Conservation (phyloP, 2,113 vertebrate genomes). For the Phaetusa simplex region DNA sequence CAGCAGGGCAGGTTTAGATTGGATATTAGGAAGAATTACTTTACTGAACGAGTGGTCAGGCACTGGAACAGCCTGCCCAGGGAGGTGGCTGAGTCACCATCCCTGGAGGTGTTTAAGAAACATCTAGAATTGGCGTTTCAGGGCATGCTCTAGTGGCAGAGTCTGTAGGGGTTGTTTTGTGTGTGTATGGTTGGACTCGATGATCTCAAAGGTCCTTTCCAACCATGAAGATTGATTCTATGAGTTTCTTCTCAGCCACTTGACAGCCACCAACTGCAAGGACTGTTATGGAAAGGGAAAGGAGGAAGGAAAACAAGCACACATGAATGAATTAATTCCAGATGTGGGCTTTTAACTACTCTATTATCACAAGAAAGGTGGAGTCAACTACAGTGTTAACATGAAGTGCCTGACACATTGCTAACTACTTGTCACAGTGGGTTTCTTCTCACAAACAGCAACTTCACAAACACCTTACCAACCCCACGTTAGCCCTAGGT, state of each 20-base stretch:
- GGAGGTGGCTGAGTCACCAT: too few relatives aligned
- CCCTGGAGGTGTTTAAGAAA: too few relatives aligned
- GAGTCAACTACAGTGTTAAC: not conserved
- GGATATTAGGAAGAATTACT: too few relatives aligned
- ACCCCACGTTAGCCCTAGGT: rapidly evolving
- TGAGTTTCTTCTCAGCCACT: not conserved
- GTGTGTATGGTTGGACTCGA: too few relatives aligned
- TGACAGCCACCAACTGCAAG: not conserved
- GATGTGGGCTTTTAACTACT: not conserved
- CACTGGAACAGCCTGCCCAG: too few relatives aligned
- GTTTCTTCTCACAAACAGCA: not conserved
- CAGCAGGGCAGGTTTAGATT: too few relatives aligned
- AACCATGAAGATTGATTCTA: too few relatives aligned
- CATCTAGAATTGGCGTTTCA: too few relatives aligned
- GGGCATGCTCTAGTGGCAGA: too few relatives aligned
- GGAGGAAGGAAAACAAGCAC: not conserved
- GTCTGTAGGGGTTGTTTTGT: too few relatives aligned
- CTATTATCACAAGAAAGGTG: not conserved
- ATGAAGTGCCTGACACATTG: rapidly evolving
- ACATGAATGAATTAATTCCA: not conserved
- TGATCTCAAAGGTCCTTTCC: too few relatives aligned
- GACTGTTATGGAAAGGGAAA: not conserved
- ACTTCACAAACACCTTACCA: not conserved
- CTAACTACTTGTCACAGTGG: not conserved
- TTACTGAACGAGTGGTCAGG: too few relatives aligned